Conservation (phyloP, 2,113 vertebrate species). For the Caracal caracal region DNA sequence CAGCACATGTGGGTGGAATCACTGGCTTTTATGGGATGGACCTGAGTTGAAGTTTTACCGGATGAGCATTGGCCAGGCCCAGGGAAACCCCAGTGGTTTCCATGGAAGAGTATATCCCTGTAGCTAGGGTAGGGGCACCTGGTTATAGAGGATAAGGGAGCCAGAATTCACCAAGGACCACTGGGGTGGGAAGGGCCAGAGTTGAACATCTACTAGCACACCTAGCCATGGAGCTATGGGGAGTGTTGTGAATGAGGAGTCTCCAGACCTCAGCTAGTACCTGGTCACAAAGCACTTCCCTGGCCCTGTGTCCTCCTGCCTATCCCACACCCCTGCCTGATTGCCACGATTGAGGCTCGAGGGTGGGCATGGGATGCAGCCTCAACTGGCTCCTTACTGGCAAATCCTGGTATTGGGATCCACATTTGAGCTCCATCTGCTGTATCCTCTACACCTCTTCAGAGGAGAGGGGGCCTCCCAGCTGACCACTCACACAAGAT, state of each 20-base stretch:
- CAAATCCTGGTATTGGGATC: neutral
- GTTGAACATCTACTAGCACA: neutral
- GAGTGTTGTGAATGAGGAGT: neutral
- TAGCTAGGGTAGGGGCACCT: neutral
- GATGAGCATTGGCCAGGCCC: neutral
- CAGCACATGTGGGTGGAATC: neutral
- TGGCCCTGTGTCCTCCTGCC: neutral
- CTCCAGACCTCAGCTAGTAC: neutral
- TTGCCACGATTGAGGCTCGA: neutral
- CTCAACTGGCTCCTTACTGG: neutral
- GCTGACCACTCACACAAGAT: neutral
- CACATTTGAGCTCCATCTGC: neutral
- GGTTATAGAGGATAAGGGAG: neutral
- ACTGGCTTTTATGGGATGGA: neutral
- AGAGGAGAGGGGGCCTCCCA: neutral
- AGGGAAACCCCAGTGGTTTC: neutral
- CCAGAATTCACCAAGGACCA: neutral
- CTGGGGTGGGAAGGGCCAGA: neutral
- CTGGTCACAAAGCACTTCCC: neutral
- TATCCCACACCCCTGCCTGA: neutral
- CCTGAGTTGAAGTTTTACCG: neutral
- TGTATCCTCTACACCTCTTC: neutral
- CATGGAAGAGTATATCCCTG: neutral
- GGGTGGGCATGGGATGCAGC: neutral
- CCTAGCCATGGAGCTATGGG: neutral